Base-by-base conservation (phyloP, 2,888 invertebrate species). In the Hylaea fasciaria region DNA sequence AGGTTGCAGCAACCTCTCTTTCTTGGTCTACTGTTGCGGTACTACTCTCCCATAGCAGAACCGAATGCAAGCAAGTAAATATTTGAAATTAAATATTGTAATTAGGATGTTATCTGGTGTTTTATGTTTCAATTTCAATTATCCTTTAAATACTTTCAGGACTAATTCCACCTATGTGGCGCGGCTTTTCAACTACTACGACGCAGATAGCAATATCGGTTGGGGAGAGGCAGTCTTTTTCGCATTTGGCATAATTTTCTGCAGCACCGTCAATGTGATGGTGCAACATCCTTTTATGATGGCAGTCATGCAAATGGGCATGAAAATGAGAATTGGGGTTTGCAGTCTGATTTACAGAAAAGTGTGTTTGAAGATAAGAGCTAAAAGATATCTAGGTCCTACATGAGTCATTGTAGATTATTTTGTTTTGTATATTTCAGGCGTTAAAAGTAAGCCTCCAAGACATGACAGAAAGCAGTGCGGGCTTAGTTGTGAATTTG, bases 291-390 rank as follows among this genome's bases (percentile, higher is more conserved):
- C 96, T 48, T 94, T 94, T 66, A 93, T 95, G 77, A 94, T 95
- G 88, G 93, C 91, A 5, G 94, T 94, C n/a, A 95, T 95, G 86
- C 95, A 96, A 70, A 93, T 96, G 47, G 97, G 97, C 2, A 96
- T 97, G 95, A 94, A 95, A 80, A 94, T 97, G 74, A 93, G 97
- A 64, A 94, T 97, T 0, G 96, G 97, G 0, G 94, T 96, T 50
- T 97, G 97, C 80, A 96, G 97, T 47, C 86, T 98, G 10, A 94
- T 98, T 71, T 98, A 97, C 77, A 94, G 97, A 89, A 98, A 98
- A 94, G 97, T 96, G 67, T 17, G 41, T 39, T 14, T 14, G 9
- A 9, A 32, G 32, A 32, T 0, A 32, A 22, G 22, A 22, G 3
- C 22, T 22, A 2, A 3, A 22, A 22, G 3, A 2, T 22, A 22